These are phyloP conservation scores for Agrilus mali DNA, from an alignment of 2,888 invertebrate genomes.

Conservation along the genomic window DNA sequence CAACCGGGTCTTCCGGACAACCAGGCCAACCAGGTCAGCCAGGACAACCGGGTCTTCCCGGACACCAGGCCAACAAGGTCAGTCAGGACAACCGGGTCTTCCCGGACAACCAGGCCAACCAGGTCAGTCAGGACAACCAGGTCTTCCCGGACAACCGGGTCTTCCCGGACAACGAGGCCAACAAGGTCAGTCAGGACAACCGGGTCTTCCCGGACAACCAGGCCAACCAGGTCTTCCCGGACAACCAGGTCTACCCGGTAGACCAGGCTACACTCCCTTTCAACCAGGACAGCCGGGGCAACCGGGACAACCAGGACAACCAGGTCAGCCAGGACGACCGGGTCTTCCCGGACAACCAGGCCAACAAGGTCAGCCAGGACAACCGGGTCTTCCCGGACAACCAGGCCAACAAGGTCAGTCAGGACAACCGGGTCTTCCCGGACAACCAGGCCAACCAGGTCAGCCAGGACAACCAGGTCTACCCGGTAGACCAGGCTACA, in stretches of 20 bases:
- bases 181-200: conserved; percentile 1
- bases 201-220: no score
- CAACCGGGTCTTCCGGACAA: conserved; percentile 3
- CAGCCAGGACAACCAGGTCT: neutral
- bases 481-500: no score
- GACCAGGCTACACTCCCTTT: no score
- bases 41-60: neutral
- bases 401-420: no score
- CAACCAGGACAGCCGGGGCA: no score
- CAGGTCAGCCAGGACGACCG: neutral
- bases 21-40: conserved; percentile 10
- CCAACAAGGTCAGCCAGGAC: neutral
- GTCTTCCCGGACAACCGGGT: no score
- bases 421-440: conserved; percentile 8
- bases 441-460: conserved; percentile 1
- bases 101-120: no score
- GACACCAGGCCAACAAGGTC: neutral
- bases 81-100: no score
- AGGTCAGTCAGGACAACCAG: no score
- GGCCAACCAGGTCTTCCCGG: no score
- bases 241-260: conserved; percentile 21
- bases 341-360: conserved; percentile 1
- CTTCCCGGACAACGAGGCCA: no score
- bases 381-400: neutral
- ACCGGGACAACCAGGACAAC: conserved; percentile 13